Percentiles rank a stretch among this genome's conserved stretches.
phyloP scores from a whole-genome alignment of 2,113 vertebrate species.

The Caranx melampygus region DNA sequence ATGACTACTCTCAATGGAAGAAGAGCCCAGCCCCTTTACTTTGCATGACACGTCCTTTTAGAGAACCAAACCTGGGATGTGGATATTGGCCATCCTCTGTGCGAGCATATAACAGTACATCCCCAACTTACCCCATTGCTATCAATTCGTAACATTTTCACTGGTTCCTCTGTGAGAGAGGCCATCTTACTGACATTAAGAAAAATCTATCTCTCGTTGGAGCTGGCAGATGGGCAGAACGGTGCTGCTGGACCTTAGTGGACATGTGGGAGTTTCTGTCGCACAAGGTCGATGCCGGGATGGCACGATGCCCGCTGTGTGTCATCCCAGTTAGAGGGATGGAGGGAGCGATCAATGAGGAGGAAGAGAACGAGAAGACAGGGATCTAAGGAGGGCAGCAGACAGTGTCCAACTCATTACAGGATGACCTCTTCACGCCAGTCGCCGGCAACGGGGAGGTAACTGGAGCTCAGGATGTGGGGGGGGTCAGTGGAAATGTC shows the following conservation, averaged over 20 bases:
- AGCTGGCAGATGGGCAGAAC: conserved; percentile 41
- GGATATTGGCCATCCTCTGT: conserved; percentile 22
- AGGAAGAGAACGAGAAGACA: conserved; percentile 47
- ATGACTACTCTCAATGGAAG: conserved; percentile 38
- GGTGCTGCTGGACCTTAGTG: conserved; percentile 46
- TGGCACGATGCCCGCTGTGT: conserved; percentile 65
- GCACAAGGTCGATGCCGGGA: conserved; percentile 63
- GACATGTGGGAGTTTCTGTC: conserved; percentile 70
- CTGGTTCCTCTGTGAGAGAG: conserved; percentile 47
- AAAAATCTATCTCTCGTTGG: conserved; percentile 70
- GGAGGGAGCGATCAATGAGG: conserved; percentile 69
- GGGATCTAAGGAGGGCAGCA: conserved; percentile 56
- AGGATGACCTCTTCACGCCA: conserved; percentile 74
- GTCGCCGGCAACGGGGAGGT: conserved; percentile 71
- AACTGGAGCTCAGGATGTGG: conserved; percentile 43
- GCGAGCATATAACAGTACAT: conserved; percentile 27
- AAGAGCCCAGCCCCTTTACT: conserved; percentile 44
- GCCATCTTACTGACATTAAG: conserved; percentile 73
- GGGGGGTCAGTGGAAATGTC: conserved; percentile 65
- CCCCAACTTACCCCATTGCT: conserved; percentile 34
- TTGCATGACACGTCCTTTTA: conserved; percentile 57
- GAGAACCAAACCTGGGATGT: conserved; percentile 23
- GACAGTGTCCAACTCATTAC: conserved; percentile 76
- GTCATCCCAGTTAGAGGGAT: conserved; percentile 49
- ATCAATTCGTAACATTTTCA: conserved; percentile 72